Evolutionary conservation across 2,888 invertebrate species (phyloP).

Genomic region (Abscondita cerata): DNA sequence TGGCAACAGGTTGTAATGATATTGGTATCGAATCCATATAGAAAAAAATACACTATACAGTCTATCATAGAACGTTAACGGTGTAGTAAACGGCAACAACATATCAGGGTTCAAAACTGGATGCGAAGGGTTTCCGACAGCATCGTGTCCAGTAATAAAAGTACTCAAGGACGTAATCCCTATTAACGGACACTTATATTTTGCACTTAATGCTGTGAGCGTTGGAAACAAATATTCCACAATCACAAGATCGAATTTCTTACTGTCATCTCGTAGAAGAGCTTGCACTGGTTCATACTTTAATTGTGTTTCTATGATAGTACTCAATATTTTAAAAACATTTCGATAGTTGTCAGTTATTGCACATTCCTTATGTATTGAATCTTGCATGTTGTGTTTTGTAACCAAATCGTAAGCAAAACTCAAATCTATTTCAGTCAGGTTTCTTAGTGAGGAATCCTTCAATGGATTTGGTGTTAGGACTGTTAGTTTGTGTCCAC

Average conservation of each 20-base stretch:
- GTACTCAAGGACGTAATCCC: conserved; percentile 32
- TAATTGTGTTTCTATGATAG: neutral
- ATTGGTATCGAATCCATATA: conserved; percentile 44
- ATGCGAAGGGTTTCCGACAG: conserved; percentile 45
- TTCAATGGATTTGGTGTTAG: conserved; percentile 50
- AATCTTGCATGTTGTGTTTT: neutral
- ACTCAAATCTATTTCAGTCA: conserved; percentile 48
- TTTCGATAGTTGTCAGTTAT: neutral
- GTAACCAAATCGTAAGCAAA: conserved; percentile 31
- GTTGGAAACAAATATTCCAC: conserved; percentile 32
- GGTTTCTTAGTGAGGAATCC: conserved; percentile 44
- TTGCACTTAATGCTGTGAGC: conserved; percentile 30
- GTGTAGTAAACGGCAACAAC: conserved; percentile 19
- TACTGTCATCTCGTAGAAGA: conserved; percentile 11
- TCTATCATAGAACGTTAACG: conserved; percentile 18
- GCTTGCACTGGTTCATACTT: conserved; percentile 15
- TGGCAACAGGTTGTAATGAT: conserved; percentile 43
- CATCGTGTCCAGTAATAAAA: conserved; percentile 32
- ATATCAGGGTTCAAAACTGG: conserved; percentile 43
- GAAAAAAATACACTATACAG: conserved; percentile 45
- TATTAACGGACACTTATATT: conserved; percentile 39
- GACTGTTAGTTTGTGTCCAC: conserved; percentile 50
- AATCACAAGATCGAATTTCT: conserved; percentile 36
- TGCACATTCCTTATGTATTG: neutral
- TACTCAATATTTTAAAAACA: neutral